Base-by-base conservation (phyloP, 2,113 vertebrate species). In the Origma solitaria region DNA sequence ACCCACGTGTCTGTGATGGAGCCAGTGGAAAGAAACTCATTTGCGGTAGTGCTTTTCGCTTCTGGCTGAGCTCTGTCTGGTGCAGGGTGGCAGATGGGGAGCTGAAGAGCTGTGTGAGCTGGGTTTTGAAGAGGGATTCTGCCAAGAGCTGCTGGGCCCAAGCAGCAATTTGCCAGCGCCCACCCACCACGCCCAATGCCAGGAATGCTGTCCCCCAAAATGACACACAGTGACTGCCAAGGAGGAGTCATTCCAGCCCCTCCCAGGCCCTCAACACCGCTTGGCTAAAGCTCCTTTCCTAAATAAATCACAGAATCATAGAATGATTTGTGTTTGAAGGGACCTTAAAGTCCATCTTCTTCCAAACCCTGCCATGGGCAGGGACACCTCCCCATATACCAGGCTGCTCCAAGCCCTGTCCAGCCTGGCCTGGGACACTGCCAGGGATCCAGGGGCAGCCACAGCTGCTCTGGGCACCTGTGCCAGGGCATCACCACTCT, bases 31-130 rank as follows among this genome's bases (percentile, higher is more conserved):
- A 92, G 30, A 87, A 92, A 38, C 4, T 22, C 3, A 4, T 27
- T 50, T 80, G 7, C 50, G 35, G 23, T 7, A 24, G 13, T 27
- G 51, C 58, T 88, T 95, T 96, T 93, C 77, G 4, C 30, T 88
- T 93, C 92, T 92, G 96, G 94, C 90, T 80, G 95, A 95, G 92
- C 82, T 94, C 31, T 50, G 42, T 24, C 28, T 77, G 42, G 18
- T 51, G 38, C 35, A 68, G 64, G 42, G 35, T 47, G 23, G 42
- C 70, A 58, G 58, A 33, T 21, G 38, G 11, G 51, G 30, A 60
- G 4, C 49, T 7, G 6, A 17, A 68, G 31, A 35, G 2, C 17
- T 71, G 4, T 4, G 2, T 33, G 49, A 50, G 70, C 23, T 64
- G 61, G 17, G 9, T 68, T 72, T 78, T 71, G 11, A 54, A 23